Evolutionary conservation across 2,888 invertebrate genomes (phyloP), one percentile per base, ranked within the genome.

Genomic region (Schrankia costaestrigalis): DNA sequence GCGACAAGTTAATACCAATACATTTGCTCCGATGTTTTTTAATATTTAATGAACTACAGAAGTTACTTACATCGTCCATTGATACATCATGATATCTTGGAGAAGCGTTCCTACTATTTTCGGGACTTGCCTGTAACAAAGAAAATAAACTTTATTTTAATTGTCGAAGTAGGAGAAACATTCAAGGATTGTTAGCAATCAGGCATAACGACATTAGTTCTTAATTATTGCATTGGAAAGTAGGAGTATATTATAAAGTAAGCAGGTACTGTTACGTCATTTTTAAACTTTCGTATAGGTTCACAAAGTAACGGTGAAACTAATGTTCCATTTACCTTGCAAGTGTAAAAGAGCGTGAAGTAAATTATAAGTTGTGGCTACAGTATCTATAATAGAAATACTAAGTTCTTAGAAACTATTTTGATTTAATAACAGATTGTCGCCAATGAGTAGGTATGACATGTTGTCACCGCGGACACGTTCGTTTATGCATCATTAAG

Each of bases 41-140:
- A n/a, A n/a, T n/a, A n/a, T n/a, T n/a, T n/a, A n/a, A n/a, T n/a
- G n/a, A n/a, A n/a, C n/a, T n/a, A n/a, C n/a, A 27, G 11, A 8
- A 29, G 3, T 23, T 45, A 74, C 86, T 83, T 62, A 87, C 87
- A 72, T 86, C 87, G 51, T 87, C 87, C 87, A 86, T 85, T 36
- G 87, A 83, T 27, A 68, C 81, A 73, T 87, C 87, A 54, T 84
- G 85, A 61, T 85, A 87, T 64, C 80, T 71, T 47, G 87, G 87
- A 51, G 87, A 86, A 45, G 81, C 75, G 75, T 85, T 85, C 76
- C 86, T 78, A 70, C 87, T 87, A 63, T 83, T 86, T 71, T 85
- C 86, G 46, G 86, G 85, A 66, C 86, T 87, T 59, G 87, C 86
- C 86, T 87, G 77, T 35, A 85, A 85, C 74, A 84, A 49, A 15